These are phyloP conservation scores for Ophioninae sp. DNA, from an alignment of 2,888 invertebrate species.

Conservation along the genomic window DNA sequence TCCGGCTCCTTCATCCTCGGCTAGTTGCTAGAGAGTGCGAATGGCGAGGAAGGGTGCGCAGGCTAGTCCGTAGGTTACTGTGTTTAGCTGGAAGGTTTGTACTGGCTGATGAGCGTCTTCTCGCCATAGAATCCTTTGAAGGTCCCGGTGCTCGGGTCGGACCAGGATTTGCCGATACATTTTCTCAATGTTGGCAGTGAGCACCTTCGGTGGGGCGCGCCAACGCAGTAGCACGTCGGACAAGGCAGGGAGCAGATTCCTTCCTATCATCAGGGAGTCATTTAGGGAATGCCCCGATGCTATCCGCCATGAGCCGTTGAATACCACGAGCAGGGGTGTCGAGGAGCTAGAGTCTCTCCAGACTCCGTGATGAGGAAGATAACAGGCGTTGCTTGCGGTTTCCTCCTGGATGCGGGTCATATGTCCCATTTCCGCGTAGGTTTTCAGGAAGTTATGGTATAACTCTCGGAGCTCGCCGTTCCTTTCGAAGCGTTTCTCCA, in stretches of 20 bases:
- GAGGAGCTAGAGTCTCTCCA: conserved; percentile 70
- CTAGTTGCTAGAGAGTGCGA: not conserved
- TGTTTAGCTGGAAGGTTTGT: not conserved
- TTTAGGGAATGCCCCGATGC: conserved; percentile 68
- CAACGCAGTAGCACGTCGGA: conserved; percentile 10
- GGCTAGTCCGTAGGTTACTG: conserved; percentile 5
- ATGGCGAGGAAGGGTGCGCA: not conserved
- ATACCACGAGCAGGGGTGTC: conserved; percentile 73
- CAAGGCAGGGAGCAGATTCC: conserved; percentile 70
- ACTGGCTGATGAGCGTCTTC: not conserved
- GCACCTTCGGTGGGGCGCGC: not conserved
- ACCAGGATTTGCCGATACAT: conserved; percentile 35
- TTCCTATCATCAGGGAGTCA: conserved; percentile 67
- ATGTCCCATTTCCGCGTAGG: not conserved
- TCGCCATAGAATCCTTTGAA: conserved; percentile 75
- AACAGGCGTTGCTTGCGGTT: conserved; percentile 1
- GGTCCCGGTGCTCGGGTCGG: conserved; percentile 58
- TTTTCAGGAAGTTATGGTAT: not conserved
- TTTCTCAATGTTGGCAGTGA: conserved; percentile 16
- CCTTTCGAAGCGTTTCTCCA: too few relatives aligned
- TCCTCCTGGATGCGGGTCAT: not conserved
- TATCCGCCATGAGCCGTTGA: conserved; percentile 70
- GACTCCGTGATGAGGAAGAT: conserved; percentile 70
- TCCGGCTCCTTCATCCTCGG: not conserved
- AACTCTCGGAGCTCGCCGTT: not conserved